Conservation (phyloP, 1,140 invertebrate genomes). For the Drosophila orena region DNA sequence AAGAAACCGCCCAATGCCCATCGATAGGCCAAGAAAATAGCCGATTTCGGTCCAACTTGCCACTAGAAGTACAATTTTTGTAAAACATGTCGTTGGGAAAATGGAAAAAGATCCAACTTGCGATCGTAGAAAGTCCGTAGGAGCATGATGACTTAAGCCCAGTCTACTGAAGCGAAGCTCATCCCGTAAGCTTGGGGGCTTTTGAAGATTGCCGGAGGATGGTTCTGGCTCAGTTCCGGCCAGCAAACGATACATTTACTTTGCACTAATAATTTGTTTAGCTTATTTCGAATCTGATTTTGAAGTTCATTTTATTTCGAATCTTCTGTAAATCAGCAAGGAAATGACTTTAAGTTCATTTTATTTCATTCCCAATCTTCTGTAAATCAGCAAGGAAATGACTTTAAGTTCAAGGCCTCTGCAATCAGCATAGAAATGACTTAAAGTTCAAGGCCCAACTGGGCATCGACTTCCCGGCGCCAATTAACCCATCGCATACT, state of each 20-base stretch:
- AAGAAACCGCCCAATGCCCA: slow-evolving; percentile 50
- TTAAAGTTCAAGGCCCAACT: slow-evolving; percentile 21
- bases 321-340: slow-evolving; percentile 1
- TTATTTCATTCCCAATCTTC: neutral
- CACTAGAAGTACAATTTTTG: slow-evolving; percentile 29
- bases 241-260: slow-evolving; percentile 12
- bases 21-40: slow-evolving; percentile 48
- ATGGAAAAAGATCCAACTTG: slow-evolving; percentile 33
- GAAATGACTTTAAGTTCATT: slow-evolving; percentile 28
- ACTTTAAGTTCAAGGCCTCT: neutral
- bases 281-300: slow-evolving; percentile 9
- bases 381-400: neutral
- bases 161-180: slow-evolving; percentile 17
- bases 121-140: slow-evolving; percentile 45
- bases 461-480: neutral
- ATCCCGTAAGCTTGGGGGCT: slow-evolving; percentile 23
- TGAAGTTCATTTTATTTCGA: neutral
- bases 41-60: slow-evolving; percentile 31
- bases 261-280: neutral
- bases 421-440: too few relatives aligned
- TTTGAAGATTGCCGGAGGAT: neutral
- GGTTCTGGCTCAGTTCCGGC: neutral
- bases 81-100: neutral
- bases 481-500: slow-evolving; percentile 3
- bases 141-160: slow-evolving; percentile 27